Evolutionary conservation across 35 echinoderm and acorn worm genomes (phyloP).

Genomic region (Stichopus chloronotus): DNA sequence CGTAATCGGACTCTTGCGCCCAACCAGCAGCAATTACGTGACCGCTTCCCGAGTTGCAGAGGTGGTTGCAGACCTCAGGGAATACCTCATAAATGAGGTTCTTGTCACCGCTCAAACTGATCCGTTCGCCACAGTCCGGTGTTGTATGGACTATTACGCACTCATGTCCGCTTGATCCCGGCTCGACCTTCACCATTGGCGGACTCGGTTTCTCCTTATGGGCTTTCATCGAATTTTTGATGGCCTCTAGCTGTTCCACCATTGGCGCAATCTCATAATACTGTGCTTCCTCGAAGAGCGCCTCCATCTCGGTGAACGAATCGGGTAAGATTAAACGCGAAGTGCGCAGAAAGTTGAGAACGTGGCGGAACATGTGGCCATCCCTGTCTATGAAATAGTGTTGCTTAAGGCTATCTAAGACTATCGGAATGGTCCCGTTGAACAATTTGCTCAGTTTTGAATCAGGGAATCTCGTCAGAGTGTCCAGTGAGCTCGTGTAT

Average conservation of each 20-base stretch:
- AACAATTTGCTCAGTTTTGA: constrained; percentile 93
- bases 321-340: constrained; percentile 78
- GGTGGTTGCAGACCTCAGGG: constrained; percentile 90
- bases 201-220: constrained; percentile 64
- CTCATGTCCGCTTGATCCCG: constrained; percentile 70
- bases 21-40: constrained; percentile 78
- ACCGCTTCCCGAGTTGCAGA: constrained; percentile 82
- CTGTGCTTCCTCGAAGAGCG: constrained; percentile 91
- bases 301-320: constrained; percentile 85
- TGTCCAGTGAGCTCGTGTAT: constrained; percentile 94
- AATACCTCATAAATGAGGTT: constrained; percentile 92
- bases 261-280: constrained; percentile 86
- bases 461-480: constrained; percentile 84
- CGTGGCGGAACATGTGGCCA: constrained; percentile 91
- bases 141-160: constrained; percentile 93
- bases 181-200: constrained; percentile 66
- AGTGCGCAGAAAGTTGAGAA: constrained; percentile 94
- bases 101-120: constrained; percentile 91
- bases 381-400: constrained; percentile 99
- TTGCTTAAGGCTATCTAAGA: constrained; percentile 95
- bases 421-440: constrained; percentile 92
- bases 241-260: constrained; percentile 78
- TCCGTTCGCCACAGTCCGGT: constrained; percentile 93
- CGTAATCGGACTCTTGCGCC: constrained; percentile 92
- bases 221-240: constrained; percentile 38